Percentiles rank a stretch among this genome's conserved stretches.
Conservation (phyloP, 2,113 vertebrate species). For the Limnothrissa miodon region DNA sequence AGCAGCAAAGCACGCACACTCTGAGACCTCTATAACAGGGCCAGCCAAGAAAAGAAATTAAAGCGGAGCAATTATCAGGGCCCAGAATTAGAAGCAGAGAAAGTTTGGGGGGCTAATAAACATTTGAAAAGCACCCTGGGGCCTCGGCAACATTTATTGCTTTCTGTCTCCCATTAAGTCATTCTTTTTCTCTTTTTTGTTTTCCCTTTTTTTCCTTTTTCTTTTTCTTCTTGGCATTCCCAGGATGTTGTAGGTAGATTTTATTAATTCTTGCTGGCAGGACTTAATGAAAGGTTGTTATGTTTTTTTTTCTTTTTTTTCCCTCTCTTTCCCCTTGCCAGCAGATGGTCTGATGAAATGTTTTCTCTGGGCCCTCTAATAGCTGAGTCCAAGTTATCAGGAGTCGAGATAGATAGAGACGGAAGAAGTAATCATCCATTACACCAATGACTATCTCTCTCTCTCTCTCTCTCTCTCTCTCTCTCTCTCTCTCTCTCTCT, state of each 20-base stretch:
- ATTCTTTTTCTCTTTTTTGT: slow-evolving; percentile 23
- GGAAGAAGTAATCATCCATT: slow-evolving; percentile 32
- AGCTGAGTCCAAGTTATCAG: slow-evolving; percentile 45
- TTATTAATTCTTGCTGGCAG: slow-evolving; percentile 56
- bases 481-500: not conserved
- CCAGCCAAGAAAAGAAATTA: slow-evolving; percentile 52
- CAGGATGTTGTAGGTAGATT: slow-evolving; percentile 55
- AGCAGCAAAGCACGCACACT: slow-evolving; percentile 27
- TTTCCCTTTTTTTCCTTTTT: slow-evolving; percentile 15
- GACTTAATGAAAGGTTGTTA: slow-evolving; percentile 53
- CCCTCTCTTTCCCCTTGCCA: slow-evolving; percentile 11
- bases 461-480: too few relatives aligned
- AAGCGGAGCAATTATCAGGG: slow-evolving; percentile 48
- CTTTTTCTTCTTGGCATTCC: slow-evolving; percentile 41
- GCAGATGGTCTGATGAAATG: slow-evolving; percentile 34
- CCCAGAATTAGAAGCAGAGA: slow-evolving; percentile 52
- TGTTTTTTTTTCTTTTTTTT: slow-evolving; percentile 9
- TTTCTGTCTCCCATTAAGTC: slow-evolving; percentile 47
- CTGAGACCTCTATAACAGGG: slow-evolving; percentile 41
- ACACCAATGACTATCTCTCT: slow-evolving; percentile 37
- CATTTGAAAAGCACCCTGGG: slow-evolving; percentile 53
- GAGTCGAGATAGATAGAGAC: slow-evolving; percentile 37
- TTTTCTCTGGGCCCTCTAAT: slow-evolving; percentile 45
- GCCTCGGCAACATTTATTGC: slow-evolving; percentile 50
- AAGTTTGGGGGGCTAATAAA: slow-evolving; percentile 58